Base-by-base conservation (phyloP, 1,140 invertebrate genomes). In the Marisa cornuarietis region DNA sequence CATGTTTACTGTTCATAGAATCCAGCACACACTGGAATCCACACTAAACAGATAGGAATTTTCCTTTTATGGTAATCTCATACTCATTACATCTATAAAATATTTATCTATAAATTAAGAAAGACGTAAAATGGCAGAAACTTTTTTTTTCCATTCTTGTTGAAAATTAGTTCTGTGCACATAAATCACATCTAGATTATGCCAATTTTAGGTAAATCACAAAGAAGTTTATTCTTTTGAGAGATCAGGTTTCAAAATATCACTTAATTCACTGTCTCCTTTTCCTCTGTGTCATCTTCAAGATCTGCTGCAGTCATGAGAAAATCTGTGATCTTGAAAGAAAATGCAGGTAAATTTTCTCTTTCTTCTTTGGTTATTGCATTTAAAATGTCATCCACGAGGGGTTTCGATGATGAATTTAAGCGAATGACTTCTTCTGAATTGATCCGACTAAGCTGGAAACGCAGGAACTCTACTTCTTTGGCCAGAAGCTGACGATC, bases 401-500 rank as follows among this genome's bases (percentile, higher is more conserved):
- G 73, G 14, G 79, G 75, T 81, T 85, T 86, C 66, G 83, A 85
- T 6, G 87, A 86, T 14, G 87, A 86, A 73, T 84, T 84, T 62
- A 86, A 83, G 61, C 86, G 86, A 14, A 85, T 73, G n/a, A 84
- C 51, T 49, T 88, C 85, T 71, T 77, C 24, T 22, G 76, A 69
- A n/a, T 83, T 84, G 24, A 78, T 78, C 65, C 83, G 81, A 51
- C 81, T 79, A 10, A 90, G 81, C 51, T 88, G 85, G 62, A 82
- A 82, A 18, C 88, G 87, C 58, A 90, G 77, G 74, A 90, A 90
- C 79, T 90, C 89, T 20, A 90, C 85, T 78, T 90, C 89, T 54
- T 85, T 83, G 11, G 86, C 88, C 51, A 90, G 71, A 11, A 90
- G 71, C 71, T 87, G 86, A 31, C 89, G 82, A 76, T 90, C 88